These are phyloP conservation scores for Crematogaster levior DNA, from an alignment of 2,888 invertebrate species.

Conservation along the genomic window DNA sequence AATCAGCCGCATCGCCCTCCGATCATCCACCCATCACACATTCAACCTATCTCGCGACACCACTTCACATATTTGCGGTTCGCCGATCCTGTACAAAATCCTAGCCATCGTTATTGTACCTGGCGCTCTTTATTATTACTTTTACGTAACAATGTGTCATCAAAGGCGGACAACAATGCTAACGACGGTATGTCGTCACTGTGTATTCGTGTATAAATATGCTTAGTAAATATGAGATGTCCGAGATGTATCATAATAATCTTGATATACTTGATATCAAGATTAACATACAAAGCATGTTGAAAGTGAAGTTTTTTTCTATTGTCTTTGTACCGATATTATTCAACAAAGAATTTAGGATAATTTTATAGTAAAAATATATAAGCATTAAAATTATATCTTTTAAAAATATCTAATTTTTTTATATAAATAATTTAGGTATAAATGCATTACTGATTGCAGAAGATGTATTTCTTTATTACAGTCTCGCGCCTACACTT, in stretches of 20 bases:
- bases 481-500: not conserved
- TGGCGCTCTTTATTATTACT: slow-evolving; percentile 79
- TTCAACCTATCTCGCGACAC: slow-evolving; percentile 63
- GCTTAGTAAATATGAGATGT: not conserved
- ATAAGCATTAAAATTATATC: not conserved
- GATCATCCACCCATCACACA: slow-evolving; percentile 57
- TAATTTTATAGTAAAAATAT: not conserved
- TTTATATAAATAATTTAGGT: not conserved
- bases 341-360: not conserved
- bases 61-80: slow-evolving; percentile 83
- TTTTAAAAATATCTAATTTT: not conserved
- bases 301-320: not conserved
- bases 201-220: not conserved
- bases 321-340: not conserved
- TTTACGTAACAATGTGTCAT: slow-evolving; percentile 77
- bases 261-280: too few relatives aligned
- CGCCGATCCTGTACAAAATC: slow-evolving; percentile 82
- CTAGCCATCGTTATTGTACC: slow-evolving; percentile 82
- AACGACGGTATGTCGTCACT: slow-evolving; percentile 64
- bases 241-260: not conserved
- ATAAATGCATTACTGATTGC: not conserved
- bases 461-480: slow-evolving; percentile 1
- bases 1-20: slow-evolving; percentile 72
- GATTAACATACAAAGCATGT: not conserved
- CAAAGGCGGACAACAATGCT: slow-evolving; percentile 73